Conservation (phyloP, 2,797 vertebrate species). For the Thalassophryne amazonica region DNA sequence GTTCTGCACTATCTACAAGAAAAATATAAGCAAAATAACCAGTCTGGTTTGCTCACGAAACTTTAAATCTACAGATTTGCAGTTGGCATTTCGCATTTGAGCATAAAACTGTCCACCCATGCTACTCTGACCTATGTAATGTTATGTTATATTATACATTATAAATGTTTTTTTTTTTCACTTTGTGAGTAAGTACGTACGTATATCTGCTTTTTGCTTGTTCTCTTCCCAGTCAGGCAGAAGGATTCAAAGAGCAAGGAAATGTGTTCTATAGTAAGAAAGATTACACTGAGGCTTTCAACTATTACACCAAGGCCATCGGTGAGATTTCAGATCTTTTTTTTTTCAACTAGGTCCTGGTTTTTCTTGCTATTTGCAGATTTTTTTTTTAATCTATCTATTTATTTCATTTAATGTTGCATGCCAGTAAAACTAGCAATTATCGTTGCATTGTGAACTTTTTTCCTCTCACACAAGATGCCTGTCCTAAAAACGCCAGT, state of each 20-base stretch:
- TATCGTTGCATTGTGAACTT: no score
- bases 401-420: no score
- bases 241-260: conserved; percentile 94
- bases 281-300: conserved; percentile 93
- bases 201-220: conserved; percentile 16
- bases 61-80: no score
- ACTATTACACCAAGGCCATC: conserved; percentile 96
- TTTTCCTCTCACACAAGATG: conserved; percentile 68
- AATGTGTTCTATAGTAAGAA: conserved; percentile 92
- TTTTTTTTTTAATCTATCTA: no score
- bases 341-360: no score
- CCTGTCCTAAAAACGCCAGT: conserved; percentile 88
- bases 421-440: no score
- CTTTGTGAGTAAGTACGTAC: background rate
- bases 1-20: background rate
- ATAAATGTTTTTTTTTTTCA: background rate
- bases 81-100: no score
- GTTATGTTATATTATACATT: background rate
- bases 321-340: no score
- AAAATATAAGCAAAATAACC: background rate
- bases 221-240: conserved; percentile 82
- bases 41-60: background rate
- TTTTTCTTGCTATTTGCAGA: no score
- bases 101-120: no score
- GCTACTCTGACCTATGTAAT: no score